phyloP scores from a whole-genome alignment of 2,113 vertebrate species.

The Ptychochromis oligacanthus region DNA sequence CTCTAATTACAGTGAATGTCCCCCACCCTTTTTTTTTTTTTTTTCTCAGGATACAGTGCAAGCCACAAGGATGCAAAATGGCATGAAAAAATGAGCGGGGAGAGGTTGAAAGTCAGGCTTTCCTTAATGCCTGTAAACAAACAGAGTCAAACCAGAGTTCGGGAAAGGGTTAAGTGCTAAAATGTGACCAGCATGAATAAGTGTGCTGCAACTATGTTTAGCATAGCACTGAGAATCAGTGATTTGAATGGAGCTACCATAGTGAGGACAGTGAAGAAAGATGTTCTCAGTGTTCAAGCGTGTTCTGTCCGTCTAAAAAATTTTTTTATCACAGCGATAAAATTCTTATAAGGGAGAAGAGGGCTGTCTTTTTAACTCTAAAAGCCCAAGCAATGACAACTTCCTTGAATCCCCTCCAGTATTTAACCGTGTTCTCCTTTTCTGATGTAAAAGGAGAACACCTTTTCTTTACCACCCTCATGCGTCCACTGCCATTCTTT shows the following conservation, averaged over 20 bases:
- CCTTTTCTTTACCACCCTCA: neutral
- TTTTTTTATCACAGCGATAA: slow-evolving; percentile 8
- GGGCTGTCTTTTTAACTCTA: slow-evolving; percentile 4
- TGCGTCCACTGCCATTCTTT: neutral
- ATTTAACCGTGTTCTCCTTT: neutral
- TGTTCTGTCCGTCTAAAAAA: slow-evolving; percentile 5
- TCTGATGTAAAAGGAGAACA: neutral
- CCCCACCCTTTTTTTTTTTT: neutral
- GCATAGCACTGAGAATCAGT: neutral
- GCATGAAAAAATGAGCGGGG: slow-evolving; percentile 18
- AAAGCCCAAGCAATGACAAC: neutral
- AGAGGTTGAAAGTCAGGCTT: neutral
- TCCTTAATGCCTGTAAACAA: slow-evolving; percentile 35
- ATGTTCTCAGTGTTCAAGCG: neutral
- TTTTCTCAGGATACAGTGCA: neutral
- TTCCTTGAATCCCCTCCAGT: neutral
- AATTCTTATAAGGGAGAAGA: neutral
- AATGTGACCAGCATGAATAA: slow-evolving; percentile 12
- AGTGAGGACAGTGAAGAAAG: slow-evolving; percentile 1
- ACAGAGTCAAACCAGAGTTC: slow-evolving; percentile 22
- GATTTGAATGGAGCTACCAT: slow-evolving; percentile 7
- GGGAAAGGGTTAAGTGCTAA: slow-evolving; percentile 18
- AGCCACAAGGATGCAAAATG: neutral
- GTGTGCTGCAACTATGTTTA: neutral
- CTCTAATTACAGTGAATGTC: slow-evolving; percentile 8